Evolutionary conservation across 2,113 vertebrate genomes (phyloP).

Genomic region (Otocyon megalotis): DNA sequence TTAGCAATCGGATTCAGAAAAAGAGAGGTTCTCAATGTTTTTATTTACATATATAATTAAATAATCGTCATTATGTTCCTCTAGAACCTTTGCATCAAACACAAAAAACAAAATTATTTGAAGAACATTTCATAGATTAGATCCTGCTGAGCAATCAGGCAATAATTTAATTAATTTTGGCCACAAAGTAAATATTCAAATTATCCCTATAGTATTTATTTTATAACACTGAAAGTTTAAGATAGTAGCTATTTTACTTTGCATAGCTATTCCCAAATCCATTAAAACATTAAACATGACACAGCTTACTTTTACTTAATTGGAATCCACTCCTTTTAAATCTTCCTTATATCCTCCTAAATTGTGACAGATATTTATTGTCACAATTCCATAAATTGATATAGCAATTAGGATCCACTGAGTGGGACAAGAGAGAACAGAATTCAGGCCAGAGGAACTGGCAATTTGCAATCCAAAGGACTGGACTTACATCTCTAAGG

Average conservation of each 20-base stretch:
- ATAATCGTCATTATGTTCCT: not conserved
- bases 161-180: slow-evolving; percentile 34
- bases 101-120: slow-evolving; percentile 36
- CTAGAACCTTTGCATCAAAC: not conserved
- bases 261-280: slow-evolving; percentile 3
- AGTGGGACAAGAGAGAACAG: not conserved
- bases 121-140: slow-evolving; percentile 47
- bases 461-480: not conserved
- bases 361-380: not conserved
- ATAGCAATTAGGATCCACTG: not conserved
- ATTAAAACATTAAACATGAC: not conserved
- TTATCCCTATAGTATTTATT: not conserved
- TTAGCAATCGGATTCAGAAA: not conserved
- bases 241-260: slow-evolving; percentile 29
- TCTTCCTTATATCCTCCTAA: not conserved
- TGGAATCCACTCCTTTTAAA: not conserved
- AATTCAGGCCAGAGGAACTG: not conserved
- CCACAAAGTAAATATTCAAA: not conserved
- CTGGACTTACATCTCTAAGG: not conserved
- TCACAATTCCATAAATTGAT: not conserved
- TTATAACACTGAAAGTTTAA: not conserved
- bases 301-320: slow-evolving; percentile 29
- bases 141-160: not conserved
- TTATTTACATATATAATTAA: slow-evolving; percentile 45
- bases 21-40: slow-evolving; percentile 58